phyloP scores from a whole-genome alignment of 2,888 invertebrate species.

The Julus scandinavius region DNA sequence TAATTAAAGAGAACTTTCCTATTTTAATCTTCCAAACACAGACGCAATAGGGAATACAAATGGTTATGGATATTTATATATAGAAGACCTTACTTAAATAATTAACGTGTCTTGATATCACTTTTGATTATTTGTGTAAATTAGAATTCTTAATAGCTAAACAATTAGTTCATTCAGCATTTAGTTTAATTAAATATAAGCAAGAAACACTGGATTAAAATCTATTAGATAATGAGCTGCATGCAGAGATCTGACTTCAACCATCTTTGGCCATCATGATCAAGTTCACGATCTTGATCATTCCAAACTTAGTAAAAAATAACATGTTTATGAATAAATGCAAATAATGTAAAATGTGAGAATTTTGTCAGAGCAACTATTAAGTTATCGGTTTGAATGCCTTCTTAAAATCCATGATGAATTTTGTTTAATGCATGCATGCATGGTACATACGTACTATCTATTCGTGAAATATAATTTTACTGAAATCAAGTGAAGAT shows the following conservation, averaged over 20 bases:
- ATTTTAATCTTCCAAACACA: too few relatives aligned
- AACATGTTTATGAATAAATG: background rate
- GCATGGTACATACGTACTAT: too few relatives aligned
- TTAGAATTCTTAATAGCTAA: background rate
- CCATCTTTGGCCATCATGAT: background rate
- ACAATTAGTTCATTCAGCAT: background rate
- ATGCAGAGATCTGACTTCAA: background rate
- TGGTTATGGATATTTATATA: background rate
- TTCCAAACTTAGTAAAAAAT: background rate
- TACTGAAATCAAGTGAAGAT: too few relatives aligned
- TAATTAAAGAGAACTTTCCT: too few relatives aligned
- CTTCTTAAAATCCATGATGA: too few relatives aligned
- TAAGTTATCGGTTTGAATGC: background rate
- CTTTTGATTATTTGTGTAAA: conserved; percentile 8
- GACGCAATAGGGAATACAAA: background rate
- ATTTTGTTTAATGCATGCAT: too few relatives aligned
- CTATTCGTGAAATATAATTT: too few relatives aligned
- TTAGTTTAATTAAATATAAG: conserved; percentile 34
- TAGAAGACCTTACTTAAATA: background rate
- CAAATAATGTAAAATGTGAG: too few relatives aligned
- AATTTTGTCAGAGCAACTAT: background rate
- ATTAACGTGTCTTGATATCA: background rate
- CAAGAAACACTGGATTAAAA: conserved; percentile 21
- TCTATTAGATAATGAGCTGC: background rate
- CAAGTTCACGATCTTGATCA: background rate